Evolutionary conservation across 2,888 invertebrate genomes (phyloP).

Genomic region (Hymenopus coronatus): DNA sequence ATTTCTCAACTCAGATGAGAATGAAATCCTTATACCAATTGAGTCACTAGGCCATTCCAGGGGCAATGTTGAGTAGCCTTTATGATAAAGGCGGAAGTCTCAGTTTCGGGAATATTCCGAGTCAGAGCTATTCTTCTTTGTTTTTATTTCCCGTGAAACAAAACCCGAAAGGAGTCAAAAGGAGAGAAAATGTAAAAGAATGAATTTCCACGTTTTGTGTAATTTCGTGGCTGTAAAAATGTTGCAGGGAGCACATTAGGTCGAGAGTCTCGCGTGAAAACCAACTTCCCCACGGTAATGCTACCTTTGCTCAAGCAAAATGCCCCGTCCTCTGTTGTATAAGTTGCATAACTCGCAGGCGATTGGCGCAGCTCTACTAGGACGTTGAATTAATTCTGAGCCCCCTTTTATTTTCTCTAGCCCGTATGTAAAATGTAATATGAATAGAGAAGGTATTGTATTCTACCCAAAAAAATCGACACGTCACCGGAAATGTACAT

Average conservation of each 20-base stretch:
- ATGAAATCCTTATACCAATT: too few relatives aligned
- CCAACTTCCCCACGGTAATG: not conserved
- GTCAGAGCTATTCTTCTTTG: not conserved
- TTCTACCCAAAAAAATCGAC: too few relatives aligned
- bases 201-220: not conserved
- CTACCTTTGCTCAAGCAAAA: not conserved
- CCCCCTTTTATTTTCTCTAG: too few relatives aligned
- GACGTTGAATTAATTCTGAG: too few relatives aligned
- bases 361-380: not conserved
- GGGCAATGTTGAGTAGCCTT: not conserved
- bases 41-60: not conserved
- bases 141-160: not conserved
- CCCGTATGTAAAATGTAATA: too few relatives aligned
- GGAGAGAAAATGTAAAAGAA: not conserved
- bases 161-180: not conserved
- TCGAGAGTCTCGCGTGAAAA: not conserved
- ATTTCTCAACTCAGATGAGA: too few relatives aligned
- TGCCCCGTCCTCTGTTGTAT: not conserved
- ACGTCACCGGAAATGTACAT: too few relatives aligned
- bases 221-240: not conserved
- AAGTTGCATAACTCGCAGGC: not conserved
- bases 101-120: not conserved
- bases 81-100: not conserved
- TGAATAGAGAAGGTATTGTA: too few relatives aligned
- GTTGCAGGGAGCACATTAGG: not conserved